Percentiles rank a stretch among this genome's conserved stretches.
Conservation (phyloP, 2,113 vertebrate genomes). For the Oryzias melastigma region DNA sequence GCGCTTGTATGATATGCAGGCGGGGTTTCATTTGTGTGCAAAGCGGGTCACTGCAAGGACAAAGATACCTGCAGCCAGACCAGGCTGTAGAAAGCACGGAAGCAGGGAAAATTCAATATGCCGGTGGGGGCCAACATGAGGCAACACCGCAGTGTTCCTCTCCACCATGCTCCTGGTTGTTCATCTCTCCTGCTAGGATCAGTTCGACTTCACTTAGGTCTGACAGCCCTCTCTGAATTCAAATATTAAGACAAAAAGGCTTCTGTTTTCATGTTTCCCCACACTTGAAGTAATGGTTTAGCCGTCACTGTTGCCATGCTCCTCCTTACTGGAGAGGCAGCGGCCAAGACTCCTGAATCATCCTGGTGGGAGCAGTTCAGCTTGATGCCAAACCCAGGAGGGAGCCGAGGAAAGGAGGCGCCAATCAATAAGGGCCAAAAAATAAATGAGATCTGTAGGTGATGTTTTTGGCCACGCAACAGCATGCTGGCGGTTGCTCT, state of each 20-base stretch:
- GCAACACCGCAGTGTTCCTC: slow-evolving; percentile 12
- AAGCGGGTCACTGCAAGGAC: slow-evolving; percentile 65
- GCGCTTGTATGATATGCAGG: slow-evolving; percentile 19
- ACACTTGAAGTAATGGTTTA: slow-evolving; percentile 22
- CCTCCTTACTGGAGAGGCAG: slow-evolving; percentile 19
- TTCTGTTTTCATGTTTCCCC: slow-evolving; percentile 8
- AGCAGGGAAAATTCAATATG: slow-evolving; percentile 31
- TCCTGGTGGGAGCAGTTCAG: slow-evolving; percentile 45
- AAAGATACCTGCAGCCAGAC: slow-evolving; percentile 24
- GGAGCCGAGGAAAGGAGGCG: slow-evolving; percentile 24
- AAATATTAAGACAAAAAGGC: slow-evolving; percentile 8
- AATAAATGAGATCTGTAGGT: slow-evolving; percentile 32
- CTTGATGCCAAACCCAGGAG: slow-evolving; percentile 26
- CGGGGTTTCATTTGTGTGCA: slow-evolving; percentile 32
- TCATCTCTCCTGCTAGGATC: slow-evolving; percentile 24
- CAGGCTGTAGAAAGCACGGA: slow-evolving; percentile 38
- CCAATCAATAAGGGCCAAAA: slow-evolving; percentile 44
- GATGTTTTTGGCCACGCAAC: slow-evolving; percentile 17
- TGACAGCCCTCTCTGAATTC: slow-evolving; percentile 1
- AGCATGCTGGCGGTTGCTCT: slow-evolving; percentile 20
- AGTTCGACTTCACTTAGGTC: slow-evolving; percentile 3
- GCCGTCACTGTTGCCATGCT: slow-evolving; percentile 29
- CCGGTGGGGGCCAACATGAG: slow-evolving; percentile 22
- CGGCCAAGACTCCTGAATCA: slow-evolving; percentile 34
- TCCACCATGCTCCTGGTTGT: slow-evolving; percentile 26